Percentiles rank a stretch among this genome's conserved stretches.
phyloP scores from a whole-genome alignment of 2,888 invertebrate genomes.

The Julus scandinavius region DNA sequence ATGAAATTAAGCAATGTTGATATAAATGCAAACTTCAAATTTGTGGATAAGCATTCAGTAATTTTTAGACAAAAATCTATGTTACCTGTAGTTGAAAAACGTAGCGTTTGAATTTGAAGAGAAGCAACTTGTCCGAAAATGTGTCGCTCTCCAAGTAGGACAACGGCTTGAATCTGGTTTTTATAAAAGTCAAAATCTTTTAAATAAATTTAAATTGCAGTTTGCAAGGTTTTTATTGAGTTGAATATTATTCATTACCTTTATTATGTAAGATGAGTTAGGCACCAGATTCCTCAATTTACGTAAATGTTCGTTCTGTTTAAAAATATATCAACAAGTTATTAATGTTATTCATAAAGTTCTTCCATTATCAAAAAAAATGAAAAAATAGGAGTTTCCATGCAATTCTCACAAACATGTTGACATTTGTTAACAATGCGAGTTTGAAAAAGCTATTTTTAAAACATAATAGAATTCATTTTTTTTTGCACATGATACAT shows the following conservation, averaged over 20 bases:
- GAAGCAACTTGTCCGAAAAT: slow-evolving; percentile 48
- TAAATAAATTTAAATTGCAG: neutral
- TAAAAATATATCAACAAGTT: neutral
- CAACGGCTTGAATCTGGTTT: slow-evolving; percentile 51
- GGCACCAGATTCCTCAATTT: slow-evolving; percentile 32
- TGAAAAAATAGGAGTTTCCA: too few relatives aligned
- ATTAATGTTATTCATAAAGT: too few relatives aligned
- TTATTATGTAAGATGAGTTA: slow-evolving; percentile 37
- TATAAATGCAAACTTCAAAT: neutral
- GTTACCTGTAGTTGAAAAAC: slow-evolving; percentile 16
- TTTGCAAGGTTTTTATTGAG: neutral
- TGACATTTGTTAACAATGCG: too few relatives aligned
- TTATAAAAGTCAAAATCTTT: neutral
- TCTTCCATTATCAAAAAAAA: too few relatives aligned
- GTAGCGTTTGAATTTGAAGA: slow-evolving; percentile 45
- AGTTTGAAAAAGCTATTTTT: too few relatives aligned
- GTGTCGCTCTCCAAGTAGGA: slow-evolving; percentile 40
- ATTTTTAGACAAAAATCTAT: neutral
- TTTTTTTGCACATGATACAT: too few relatives aligned
- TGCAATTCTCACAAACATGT: neutral
- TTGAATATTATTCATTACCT: neutral
- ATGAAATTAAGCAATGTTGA: neutral
- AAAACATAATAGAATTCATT: too few relatives aligned
- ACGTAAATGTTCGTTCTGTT: slow-evolving; percentile 50
- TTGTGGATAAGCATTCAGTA: neutral